phyloP scores from a whole-genome alignment of 2,888 invertebrate species.

The Danaus chrysippus region DNA sequence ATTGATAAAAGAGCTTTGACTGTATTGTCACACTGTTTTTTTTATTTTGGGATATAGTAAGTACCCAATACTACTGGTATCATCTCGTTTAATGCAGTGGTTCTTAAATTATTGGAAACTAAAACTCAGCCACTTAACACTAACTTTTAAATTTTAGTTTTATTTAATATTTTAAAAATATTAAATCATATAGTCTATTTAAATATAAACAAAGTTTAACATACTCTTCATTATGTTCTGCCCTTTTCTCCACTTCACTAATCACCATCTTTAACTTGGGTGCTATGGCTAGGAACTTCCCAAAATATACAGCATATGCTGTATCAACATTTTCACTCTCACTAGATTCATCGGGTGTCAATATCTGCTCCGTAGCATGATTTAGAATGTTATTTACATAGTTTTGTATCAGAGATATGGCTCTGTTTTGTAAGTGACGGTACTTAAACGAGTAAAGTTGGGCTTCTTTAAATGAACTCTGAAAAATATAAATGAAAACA shows the following conservation, averaged over 20 bases:
- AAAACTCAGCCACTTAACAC: no score
- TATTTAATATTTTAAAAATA: no score
- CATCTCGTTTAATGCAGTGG: no score
- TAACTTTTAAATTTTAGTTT: no score
- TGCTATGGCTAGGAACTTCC: conserved; percentile 96
- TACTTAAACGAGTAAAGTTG: conserved; percentile 89
- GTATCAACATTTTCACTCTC: conserved; percentile 78
- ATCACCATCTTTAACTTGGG: conserved; percentile 90
- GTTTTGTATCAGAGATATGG: conserved; percentile 87
- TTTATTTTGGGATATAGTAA: no score
- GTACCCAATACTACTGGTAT: no score
- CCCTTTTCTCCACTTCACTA: conserved; percentile 88
- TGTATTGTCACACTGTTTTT: no score
- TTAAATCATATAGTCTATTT: neutral
- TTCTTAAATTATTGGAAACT: no score
- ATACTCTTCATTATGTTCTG: conserved; percentile 86
- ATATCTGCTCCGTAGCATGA: conserved; percentile 87
- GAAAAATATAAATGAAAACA: conserved; percentile 40
- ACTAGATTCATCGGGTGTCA: conserved; percentile 61
- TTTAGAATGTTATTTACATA: conserved; percentile 88
- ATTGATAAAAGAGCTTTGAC: no score
- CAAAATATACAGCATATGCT: conserved; percentile 92
- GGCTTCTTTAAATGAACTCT: conserved; percentile 92
- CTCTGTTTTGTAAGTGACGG: conserved; percentile 89
- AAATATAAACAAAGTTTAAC: conserved; percentile 38